Conservation (phyloP, 2,888 invertebrate species). For the Rhabditoides inermis region DNA sequence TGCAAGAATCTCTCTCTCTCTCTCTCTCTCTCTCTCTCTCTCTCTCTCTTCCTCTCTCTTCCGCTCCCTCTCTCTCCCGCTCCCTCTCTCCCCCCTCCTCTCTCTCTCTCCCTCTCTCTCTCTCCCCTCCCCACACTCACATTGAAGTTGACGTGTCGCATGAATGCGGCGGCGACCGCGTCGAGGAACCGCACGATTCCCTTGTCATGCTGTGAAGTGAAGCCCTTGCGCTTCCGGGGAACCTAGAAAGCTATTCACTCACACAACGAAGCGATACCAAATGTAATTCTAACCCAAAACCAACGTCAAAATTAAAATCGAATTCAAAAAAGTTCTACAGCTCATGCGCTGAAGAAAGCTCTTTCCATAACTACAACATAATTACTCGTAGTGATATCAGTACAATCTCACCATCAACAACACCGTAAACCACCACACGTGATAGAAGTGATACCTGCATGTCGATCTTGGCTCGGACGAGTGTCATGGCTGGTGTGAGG, state of each 20-base stretch:
- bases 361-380: too few relatives aligned
- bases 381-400: too few relatives aligned
- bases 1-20: conserved; percentile 6
- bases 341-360: conserved; percentile 3
- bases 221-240: conserved; percentile 88
- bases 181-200: conserved; percentile 76
- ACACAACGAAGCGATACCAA: too few relatives aligned
- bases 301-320: too few relatives aligned
- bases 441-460: too few relatives aligned
- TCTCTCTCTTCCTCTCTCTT: background rate
- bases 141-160: conserved; percentile 44
- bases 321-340: too few relatives aligned
- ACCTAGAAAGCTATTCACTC: conserved; percentile 54
- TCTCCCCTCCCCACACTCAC: conserved; percentile 4
- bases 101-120: background rate
- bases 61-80: background rate
- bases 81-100: background rate
- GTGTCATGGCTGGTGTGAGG: conserved; percentile 89
- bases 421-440: too few relatives aligned
- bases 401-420: background rate
- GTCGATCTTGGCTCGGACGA: conserved; percentile 89
- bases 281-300: too few relatives aligned
- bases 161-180: conserved; percentile 59
- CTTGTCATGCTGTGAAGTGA: conserved; percentile 89
- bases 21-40: background rate